Evolutionary conservation across 2,888 invertebrate genomes (phyloP).

Genomic region (Pheosia gnoma): DNA sequence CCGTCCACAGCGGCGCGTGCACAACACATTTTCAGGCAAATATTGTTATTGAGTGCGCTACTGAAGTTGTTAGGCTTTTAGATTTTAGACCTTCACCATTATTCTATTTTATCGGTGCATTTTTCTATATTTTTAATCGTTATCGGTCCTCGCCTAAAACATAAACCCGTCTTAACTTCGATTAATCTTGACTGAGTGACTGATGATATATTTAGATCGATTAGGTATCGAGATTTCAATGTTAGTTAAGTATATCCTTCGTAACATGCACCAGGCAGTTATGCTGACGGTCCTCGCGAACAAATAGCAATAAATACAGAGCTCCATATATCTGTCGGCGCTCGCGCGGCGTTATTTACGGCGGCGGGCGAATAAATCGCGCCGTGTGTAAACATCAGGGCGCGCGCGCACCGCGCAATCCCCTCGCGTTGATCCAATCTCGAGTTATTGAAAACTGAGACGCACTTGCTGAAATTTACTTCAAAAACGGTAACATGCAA

Average conservation of each 20-base stretch:
- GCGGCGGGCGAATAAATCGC: constrained; percentile 66
- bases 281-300: constrained; percentile 59
- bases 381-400: constrained; percentile 66
- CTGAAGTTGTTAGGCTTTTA: no score
- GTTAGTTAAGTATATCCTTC: background rate
- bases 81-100: no score
- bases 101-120: no score
- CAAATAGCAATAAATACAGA: constrained; percentile 72
- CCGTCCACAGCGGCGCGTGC: background rate
- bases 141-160: no score
- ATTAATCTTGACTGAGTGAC: no score
- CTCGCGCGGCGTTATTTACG: constrained; percentile 66
- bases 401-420: background rate
- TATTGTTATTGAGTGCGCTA: no score
- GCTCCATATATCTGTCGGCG: constrained; percentile 79
- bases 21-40: no score
- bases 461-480: background rate
- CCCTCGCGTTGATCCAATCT: background rate
- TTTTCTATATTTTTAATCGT: no score
- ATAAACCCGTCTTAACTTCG: no score
- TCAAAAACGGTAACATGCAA: no score
- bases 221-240: no score
- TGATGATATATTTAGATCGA: no score
- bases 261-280: background rate
- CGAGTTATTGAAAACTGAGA: background rate